Base-by-base conservation (phyloP, 2,113 vertebrate species). In the Opisthocomus hoazin region DNA sequence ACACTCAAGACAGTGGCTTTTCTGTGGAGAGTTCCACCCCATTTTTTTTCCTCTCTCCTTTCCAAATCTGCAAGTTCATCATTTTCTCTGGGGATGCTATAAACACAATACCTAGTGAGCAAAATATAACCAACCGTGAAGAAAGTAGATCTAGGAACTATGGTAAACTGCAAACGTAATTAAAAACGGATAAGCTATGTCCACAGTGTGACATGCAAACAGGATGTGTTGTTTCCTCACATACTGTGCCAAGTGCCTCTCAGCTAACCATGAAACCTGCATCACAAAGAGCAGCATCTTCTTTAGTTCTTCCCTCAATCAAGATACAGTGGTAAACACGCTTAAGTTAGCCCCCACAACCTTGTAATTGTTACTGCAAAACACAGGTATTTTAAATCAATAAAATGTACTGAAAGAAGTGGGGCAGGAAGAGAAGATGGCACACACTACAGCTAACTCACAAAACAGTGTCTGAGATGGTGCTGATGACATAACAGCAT, bases 321-420 rank as follows among this genome's bases (percentile, higher is more conserved):
- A 24, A 68, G 36, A 39, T 4, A 32, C 1, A 41, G 20, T 1
- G 8, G 22, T 21, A 50, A 74, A 14, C 11, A 2, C 0, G 1
- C 22, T 68, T 27, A 8, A 4, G 21, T 15, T 29, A 74, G 48
- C 15, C 24, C 27, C 26, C 20, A 19, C 61, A 41, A 53, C 18
- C 26, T 32, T 34, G 29, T 57, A 15, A 16, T 12, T 41, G 9
- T 50, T 39, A 26, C 29, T 64, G 46, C 41, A 57, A 27, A 43
- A 24, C 37, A 24, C 0, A 3, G 29, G 19, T 30, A 8, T 5
- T 5, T 46, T 58, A 12, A 29, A 27, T 54, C 2, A 13, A 51
- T 56, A 63, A 63, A 51, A 73, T 2, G 11, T 16, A 24, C 6
- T 8, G 48, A 34, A 39, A 36, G 19, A 7, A 8, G 20, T 5